A percentile compares a stretch with the other conserved stretches of the same genome.
Evolutionary conservation across 35 echinoderm and acorn worm genomes (phyloP).

Genomic region (Amphiura filiformis): DNA sequence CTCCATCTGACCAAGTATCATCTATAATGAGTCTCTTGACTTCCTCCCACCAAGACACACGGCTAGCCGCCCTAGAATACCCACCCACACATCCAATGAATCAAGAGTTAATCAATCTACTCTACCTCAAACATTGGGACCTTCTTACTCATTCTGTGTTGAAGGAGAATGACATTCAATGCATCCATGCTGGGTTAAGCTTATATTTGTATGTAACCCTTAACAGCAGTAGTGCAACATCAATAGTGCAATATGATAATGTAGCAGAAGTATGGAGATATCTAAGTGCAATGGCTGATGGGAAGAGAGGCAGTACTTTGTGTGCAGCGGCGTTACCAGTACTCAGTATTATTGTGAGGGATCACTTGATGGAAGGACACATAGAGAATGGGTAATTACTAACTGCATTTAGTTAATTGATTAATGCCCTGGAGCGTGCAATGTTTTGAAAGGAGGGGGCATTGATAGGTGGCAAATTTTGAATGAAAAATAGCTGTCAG

Average conservation of each 20-base stretch:
- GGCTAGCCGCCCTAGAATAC: conserved; percentile 11
- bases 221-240: not conserved
- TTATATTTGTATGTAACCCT: not conserved
- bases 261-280: not conserved
- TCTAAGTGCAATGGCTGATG: conserved; percentile 11
- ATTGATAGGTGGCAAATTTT: too few species aligned
- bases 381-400: not conserved
- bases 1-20: not conserved
- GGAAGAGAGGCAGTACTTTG: conserved; percentile 7
- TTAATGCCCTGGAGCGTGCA: too few species aligned
- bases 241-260: not conserved
- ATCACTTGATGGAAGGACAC: not conserved
- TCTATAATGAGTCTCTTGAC: not conserved
- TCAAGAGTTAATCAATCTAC: not conserved
- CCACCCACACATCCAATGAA: not conserved
- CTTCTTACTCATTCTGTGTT: not conserved
- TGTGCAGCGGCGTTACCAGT: conserved; percentile 19
- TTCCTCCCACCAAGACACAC: conserved; percentile 8
- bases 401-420: too few species aligned
- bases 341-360: conserved; percentile 14
- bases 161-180: not conserved
- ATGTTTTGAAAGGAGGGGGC: too few species aligned
- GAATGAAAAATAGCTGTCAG: too few species aligned
- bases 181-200: not conserved
- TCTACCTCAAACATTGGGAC: not conserved